Evolutionary conservation across 2,888 invertebrate genomes (phyloP).

Genomic region (Patella caerulea): DNA sequence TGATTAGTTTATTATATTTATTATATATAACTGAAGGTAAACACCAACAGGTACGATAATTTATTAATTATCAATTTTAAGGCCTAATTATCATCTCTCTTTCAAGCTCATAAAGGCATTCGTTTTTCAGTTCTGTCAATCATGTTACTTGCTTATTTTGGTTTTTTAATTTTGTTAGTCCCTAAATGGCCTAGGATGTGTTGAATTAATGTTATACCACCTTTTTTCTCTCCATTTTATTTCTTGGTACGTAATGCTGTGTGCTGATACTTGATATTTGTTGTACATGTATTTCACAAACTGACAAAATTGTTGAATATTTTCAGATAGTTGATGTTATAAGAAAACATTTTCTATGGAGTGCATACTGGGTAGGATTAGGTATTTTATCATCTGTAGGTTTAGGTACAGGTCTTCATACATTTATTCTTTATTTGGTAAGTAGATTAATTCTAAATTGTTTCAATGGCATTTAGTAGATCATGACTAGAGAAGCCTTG

Average conservation of each 20-base stretch:
- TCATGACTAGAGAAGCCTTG: too few relatives aligned
- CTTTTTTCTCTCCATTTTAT: not conserved
- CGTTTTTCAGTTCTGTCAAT: too few relatives aligned
- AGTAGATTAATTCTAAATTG: conserved; percentile 38
- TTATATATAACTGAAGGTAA: conserved; percentile 79
- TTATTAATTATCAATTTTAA: too few relatives aligned
- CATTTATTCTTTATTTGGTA: conserved; percentile 93
- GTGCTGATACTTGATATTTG: not conserved
- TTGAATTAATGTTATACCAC: too few relatives aligned
- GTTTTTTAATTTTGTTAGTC: too few relatives aligned
- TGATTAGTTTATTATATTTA: conserved; percentile 74
- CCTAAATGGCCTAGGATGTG: too few relatives aligned
- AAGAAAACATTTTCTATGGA: conserved; percentile 77
- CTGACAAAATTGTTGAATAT: not conserved
- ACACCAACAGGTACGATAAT: conserved; percentile 71
- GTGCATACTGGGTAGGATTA: conserved; percentile 91
- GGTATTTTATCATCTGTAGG: conserved; percentile 98
- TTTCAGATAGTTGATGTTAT: conserved; percentile 64
- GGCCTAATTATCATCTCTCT: too few relatives aligned
- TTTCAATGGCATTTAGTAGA: too few relatives aligned
- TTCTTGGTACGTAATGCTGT: not conserved
- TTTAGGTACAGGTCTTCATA: conserved; percentile 97
- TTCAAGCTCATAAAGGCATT: too few relatives aligned
- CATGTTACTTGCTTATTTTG: too few relatives aligned
- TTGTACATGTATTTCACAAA: conserved; percentile 4